A percentile compares a stretch with the other conserved stretches of the same genome.
phyloP scores from a whole-genome alignment of 2,797 vertebrate species.

The Micropoecilia bifurca region DNA sequence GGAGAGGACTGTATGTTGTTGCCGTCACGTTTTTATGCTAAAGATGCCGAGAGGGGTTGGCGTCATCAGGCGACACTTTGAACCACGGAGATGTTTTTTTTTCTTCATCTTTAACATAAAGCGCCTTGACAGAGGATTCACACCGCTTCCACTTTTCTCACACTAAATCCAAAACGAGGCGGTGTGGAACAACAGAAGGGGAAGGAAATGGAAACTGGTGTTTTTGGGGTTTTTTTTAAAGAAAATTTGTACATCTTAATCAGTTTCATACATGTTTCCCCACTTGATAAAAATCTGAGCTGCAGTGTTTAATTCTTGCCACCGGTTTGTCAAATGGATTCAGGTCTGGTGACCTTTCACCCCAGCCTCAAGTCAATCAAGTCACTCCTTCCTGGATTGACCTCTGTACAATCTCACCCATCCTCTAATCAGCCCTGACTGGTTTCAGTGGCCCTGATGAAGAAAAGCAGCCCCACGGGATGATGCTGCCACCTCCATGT shows the following conservation, averaged over 20 bases:
- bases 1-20: background rate
- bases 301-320: background rate
- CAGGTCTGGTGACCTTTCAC: background rate
- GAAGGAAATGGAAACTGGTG: background rate
- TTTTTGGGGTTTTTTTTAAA: background rate
- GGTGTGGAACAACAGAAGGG: background rate
- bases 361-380: background rate
- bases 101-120: background rate
- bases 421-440: background rate
- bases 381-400: background rate
- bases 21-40: constrained; percentile 13
- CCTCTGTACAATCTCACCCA: background rate
- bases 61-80: background rate
- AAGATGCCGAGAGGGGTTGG: background rate
- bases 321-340: background rate
- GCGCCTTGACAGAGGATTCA: background rate
- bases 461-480: background rate
- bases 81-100: background rate
- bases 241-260: background rate
- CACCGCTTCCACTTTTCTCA: background rate
- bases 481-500: background rate
- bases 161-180: background rate
- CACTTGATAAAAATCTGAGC: background rate
- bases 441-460: background rate
- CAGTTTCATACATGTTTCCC: background rate